These are phyloP conservation scores for Fukomys damarensis DNA, from an alignment of 2,113 vertebrate species.

Conservation along the genomic window DNA sequence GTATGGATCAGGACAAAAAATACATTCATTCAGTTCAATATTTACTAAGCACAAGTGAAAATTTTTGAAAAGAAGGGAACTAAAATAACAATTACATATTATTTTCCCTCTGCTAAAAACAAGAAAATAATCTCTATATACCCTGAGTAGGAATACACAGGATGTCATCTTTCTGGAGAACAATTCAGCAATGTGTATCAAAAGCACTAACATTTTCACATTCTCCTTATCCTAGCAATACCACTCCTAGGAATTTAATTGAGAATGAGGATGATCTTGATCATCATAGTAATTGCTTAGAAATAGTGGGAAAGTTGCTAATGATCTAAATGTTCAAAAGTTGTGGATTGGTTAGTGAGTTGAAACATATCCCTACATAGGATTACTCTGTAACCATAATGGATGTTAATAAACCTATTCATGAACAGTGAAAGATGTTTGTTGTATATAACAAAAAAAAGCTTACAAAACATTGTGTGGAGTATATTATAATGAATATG, in stretches of 20 bases:
- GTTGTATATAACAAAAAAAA: neutral
- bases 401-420: neutral
- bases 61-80: neutral
- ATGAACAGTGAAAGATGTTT: neutral
- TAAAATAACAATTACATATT: neutral
- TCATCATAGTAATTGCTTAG: neutral
- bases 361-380: neutral
- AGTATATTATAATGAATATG: neutral
- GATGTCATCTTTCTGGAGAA: neutral
- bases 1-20: neutral
- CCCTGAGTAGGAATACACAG: neutral
- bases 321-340: neutral
- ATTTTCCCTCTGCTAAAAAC: neutral
- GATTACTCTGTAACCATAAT: neutral
- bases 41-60: neutral
- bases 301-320: neutral
- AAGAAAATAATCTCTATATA: neutral
- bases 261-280: neutral
- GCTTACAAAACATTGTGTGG: neutral
- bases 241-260: neutral
- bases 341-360: neutral
- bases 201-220: neutral
- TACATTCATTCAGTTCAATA: neutral
- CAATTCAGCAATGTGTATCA: neutral
- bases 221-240: neutral